Conservation (phyloP, 2,797 vertebrate species). For the Enteromius unitaeniatus region DNA sequence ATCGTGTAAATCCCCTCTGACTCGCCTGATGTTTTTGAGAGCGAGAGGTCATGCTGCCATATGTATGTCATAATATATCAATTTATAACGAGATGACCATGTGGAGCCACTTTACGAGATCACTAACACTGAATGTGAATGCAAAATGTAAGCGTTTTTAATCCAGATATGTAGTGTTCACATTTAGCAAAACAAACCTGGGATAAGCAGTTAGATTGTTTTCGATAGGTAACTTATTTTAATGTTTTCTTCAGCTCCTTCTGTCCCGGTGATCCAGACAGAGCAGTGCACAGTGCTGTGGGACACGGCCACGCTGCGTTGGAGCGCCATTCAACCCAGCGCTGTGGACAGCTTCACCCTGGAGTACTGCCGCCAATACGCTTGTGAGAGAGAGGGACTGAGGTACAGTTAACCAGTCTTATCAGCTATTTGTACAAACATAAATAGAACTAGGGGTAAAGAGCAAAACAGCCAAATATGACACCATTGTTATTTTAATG, state of each 20-base stretch:
- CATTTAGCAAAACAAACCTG: neutral
- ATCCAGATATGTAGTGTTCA: neutral
- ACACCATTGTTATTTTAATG: neutral
- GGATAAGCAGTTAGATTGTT: neutral
- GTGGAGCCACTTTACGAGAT: neutral
- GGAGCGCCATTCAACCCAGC: conserved; percentile 71
- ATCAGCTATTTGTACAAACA: neutral
- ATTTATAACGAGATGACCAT: conserved; percentile 11
- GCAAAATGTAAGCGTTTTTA: neutral
- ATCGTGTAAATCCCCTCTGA: conserved; percentile 13
- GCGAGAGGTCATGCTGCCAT: conserved; percentile 6
- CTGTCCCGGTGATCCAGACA: conserved; percentile 83
- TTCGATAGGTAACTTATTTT: neutral
- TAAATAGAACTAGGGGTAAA: neutral
- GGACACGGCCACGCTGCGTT: conserved; percentile 88
- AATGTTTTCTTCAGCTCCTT: conserved; percentile 80
- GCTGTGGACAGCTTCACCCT: conserved; percentile 84
- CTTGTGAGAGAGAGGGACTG: conserved; percentile 91
- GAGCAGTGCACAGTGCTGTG: conserved; percentile 88
- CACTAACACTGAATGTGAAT: neutral
- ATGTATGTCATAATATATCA: conserved; percentile 21
- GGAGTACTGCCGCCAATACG: conserved; percentile 93
- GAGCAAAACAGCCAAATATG: neutral
- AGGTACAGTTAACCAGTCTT: conserved; percentile 78
- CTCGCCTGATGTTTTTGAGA: conserved; percentile 17